Percentiles rank a stretch among this genome's conserved stretches.
phyloP scores from a whole-genome alignment of 2,113 vertebrate species.

The Anoura caudifer region DNA sequence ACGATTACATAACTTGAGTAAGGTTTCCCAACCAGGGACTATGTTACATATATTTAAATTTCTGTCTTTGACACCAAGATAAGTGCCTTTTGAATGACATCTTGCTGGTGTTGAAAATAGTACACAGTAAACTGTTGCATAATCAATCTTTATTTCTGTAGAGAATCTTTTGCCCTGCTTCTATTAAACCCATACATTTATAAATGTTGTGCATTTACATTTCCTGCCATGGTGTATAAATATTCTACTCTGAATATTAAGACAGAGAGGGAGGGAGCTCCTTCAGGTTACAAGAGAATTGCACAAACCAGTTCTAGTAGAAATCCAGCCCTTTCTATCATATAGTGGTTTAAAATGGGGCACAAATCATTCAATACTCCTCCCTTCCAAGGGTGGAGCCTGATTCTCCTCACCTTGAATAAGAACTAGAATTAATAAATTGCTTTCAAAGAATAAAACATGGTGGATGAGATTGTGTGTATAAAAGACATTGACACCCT shows the following conservation, averaged over 20 bases:
- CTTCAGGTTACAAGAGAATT: background rate
- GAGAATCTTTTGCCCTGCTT: background rate
- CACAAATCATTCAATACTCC: background rate
- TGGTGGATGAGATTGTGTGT: background rate
- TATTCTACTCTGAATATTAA: background rate
- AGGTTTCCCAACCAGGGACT: background rate
- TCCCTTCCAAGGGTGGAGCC: background rate
- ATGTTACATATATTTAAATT: background rate
- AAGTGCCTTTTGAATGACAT: background rate
- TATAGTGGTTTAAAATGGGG: background rate
- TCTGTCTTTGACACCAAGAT: background rate
- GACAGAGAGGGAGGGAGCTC: background rate
- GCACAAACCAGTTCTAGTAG: background rate
- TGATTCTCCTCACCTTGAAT: background rate
- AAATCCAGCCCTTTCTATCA: background rate
- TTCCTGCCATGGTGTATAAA: background rate
- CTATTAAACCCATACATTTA: background rate
- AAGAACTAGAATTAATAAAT: background rate
- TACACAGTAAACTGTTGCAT: background rate
- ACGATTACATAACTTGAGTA: background rate
- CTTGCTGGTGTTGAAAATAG: background rate
- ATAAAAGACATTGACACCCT: background rate
- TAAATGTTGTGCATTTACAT: background rate
- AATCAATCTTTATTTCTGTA: background rate
- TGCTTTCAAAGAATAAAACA: background rate